These are phyloP conservation scores for Andrena bucephala DNA, from an alignment of 2,888 invertebrate genomes.

Conservation along the genomic window DNA sequence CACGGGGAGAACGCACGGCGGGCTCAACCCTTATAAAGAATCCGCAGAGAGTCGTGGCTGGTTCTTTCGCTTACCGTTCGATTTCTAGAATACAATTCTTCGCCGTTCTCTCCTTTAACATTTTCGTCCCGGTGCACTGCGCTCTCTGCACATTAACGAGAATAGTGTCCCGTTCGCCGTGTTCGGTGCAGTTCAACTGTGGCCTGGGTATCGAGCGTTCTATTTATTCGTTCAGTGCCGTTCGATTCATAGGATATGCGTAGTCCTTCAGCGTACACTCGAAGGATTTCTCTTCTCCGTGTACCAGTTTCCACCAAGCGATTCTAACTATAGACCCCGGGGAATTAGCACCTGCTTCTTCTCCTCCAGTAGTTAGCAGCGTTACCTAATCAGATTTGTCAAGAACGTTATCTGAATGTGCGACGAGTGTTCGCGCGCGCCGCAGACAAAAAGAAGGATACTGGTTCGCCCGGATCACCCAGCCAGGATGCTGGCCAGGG, in stretches of 20 bases:
- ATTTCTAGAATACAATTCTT: neutral
- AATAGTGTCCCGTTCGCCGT: too few relatives aligned
- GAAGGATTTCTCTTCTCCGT: neutral
- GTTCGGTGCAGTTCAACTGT: too few relatives aligned
- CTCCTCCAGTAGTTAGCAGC: too few relatives aligned
- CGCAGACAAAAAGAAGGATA: neutral
- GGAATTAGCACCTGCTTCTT: too few relatives aligned
- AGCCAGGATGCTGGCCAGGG: neutral
- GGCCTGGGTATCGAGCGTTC: neutral
- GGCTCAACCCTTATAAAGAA: conserved; percentile 44
- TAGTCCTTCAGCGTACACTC: neutral
- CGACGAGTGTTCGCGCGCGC: too few relatives aligned
- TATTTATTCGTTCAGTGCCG: neutral
- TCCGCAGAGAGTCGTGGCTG: conserved; percentile 20
- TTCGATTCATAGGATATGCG: neutral
- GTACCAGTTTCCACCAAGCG: too few relatives aligned
- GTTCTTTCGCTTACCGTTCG: conserved; percentile 4
- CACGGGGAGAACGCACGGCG: neutral
- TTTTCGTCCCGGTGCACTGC: neutral
- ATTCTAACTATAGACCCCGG: too few relatives aligned
- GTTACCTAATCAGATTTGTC: conserved; percentile 4
- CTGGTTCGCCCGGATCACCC: conserved; percentile 19
- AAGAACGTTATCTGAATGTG: neutral
- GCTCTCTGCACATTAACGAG: too few relatives aligned
- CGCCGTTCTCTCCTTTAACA: neutral